Conservation (phyloP, 1,140 invertebrate species). For the Globodera ellingtonae region DNA sequence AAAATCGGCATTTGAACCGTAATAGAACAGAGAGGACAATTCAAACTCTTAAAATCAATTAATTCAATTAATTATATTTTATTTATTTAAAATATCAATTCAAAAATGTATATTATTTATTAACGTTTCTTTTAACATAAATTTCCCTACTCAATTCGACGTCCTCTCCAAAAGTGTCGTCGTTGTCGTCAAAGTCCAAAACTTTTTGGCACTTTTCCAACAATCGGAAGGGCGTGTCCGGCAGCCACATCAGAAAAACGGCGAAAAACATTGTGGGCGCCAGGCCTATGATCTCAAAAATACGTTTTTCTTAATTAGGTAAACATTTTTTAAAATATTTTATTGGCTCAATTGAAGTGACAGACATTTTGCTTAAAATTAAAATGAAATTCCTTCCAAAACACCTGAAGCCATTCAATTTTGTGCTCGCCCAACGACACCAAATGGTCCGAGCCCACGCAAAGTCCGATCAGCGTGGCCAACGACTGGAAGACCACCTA, state of each 20-base stretch:
- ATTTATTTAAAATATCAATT: no score
- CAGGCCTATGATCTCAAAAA: constrained; percentile 33
- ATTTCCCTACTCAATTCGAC: not conserved
- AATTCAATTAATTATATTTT: no score
- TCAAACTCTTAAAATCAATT: constrained; percentile 22
- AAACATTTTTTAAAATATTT: no score
- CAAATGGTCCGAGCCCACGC: constrained; percentile 21
- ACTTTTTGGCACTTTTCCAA: constrained; percentile 13
- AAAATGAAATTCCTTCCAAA: constrained; percentile 14
- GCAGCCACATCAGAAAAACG: constrained; percentile 30
- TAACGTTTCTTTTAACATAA: no score
- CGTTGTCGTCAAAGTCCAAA: constrained; percentile 15
- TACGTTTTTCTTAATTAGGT: not conserved
- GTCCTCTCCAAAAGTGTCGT: not conserved
- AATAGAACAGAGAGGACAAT: constrained; percentile 27
- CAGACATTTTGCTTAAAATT: not conserved
- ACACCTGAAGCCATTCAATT: constrained; percentile 30
- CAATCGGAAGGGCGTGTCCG: constrained; percentile 33
- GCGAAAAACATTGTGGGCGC: constrained; percentile 29
- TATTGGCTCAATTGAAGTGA: not conserved
- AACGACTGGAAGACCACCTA: constrained; percentile 37
- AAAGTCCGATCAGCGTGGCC: constrained; percentile 38
- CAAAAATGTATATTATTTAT: no score
- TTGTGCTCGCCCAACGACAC: constrained; percentile 22
- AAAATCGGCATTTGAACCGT: constrained; percentile 23